phyloP scores from a whole-genome alignment of 2,797 vertebrate species.

The Falco novaeseelandiae region DNA sequence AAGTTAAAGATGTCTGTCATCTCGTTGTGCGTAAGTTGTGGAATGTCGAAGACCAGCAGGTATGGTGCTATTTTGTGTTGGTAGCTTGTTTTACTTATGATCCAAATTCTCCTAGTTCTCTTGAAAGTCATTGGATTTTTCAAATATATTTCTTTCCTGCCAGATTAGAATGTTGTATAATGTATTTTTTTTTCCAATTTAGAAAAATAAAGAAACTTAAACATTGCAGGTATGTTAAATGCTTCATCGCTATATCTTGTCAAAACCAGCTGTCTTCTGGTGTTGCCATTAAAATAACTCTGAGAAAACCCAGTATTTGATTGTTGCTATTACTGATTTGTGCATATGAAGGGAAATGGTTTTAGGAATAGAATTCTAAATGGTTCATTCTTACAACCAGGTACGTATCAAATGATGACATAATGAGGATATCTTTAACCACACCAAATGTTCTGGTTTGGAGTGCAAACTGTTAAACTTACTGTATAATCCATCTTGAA shows the following conservation, averaged over 20 bases:
- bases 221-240: background rate
- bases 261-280: background rate
- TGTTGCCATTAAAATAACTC: background rate
- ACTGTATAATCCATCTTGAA: background rate
- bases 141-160: background rate
- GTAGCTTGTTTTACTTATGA: background rate
- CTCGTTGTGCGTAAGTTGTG: conserved; percentile 79
- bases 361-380: background rate
- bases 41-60: conserved; percentile 80
- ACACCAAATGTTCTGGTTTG: background rate
- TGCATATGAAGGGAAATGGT: background rate
- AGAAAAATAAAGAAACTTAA: background rate
- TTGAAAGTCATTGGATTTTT: background rate
- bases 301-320: background rate
- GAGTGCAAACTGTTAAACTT: background rate
- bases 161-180: background rate
- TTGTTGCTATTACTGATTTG: background rate
- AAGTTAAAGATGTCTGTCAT: conserved; percentile 80
- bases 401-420: background rate
- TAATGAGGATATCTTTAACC: background rate
- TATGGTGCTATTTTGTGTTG: conserved; percentile 59
- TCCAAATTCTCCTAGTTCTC: background rate
- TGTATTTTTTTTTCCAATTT: background rate
- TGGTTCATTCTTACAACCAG: background rate
- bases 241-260: background rate